Conservation (phyloP, 2,797 vertebrate genomes). For the Buphagus erythrorhynchus region DNA sequence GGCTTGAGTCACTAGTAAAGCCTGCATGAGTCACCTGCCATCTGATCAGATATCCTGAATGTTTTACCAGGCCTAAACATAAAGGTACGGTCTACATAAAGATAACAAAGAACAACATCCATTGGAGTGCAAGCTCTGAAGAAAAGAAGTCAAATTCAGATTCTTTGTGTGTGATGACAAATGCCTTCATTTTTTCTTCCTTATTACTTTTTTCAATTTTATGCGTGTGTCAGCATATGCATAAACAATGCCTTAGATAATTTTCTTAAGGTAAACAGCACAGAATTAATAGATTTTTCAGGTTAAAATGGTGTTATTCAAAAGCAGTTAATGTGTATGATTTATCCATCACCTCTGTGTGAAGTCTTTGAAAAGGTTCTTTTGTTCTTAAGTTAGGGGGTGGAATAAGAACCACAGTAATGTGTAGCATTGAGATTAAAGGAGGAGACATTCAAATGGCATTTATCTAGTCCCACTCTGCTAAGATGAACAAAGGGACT, state of each 20-base stretch:
- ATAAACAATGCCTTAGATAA: slow-evolving; percentile 57
- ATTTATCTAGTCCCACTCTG: slow-evolving; percentile 10
- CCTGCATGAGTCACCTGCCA: not conserved
- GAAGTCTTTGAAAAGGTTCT: slow-evolving; percentile 62
- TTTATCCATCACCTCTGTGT: slow-evolving; percentile 68
- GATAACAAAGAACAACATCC: not conserved
- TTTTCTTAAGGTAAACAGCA: slow-evolving; percentile 55
- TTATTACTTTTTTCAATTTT: slow-evolving; percentile 38
- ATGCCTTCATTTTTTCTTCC: not conserved
- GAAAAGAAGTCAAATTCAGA: not conserved
- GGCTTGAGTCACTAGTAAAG: not conserved
- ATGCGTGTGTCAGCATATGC: slow-evolving; percentile 11
- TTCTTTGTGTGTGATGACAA: slow-evolving; percentile 31
- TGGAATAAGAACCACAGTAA: slow-evolving; percentile 68
- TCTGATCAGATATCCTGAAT: not conserved
- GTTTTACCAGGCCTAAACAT: not conserved
- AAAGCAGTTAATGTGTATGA: slow-evolving; percentile 67
- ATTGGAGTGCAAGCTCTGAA: not conserved
- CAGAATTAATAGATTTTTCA: slow-evolving; percentile 39
- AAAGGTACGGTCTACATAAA: not conserved
- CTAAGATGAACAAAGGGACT: not conserved
- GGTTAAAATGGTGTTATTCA: slow-evolving; percentile 58
- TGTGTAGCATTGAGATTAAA: slow-evolving; percentile 18
- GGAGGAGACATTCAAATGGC: slow-evolving; percentile 44
- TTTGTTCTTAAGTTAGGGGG: slow-evolving; percentile 70